These are phyloP conservation scores for Ophion ventricosus DNA, from an alignment of 2,888 invertebrate genomes.

Conservation along the genomic window DNA sequence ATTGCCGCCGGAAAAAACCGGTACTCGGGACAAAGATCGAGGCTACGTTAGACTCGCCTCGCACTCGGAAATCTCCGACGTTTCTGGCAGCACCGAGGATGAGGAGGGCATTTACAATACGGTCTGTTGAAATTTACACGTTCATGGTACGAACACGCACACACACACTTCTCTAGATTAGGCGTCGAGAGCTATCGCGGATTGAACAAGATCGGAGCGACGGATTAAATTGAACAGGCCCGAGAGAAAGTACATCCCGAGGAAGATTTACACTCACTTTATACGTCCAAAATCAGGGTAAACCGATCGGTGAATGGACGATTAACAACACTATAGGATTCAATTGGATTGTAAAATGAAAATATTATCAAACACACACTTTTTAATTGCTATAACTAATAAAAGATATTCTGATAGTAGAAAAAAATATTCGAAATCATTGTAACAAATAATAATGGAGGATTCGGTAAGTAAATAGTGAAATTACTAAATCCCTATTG, in stretches of 20 bases:
- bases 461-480: too few species aligned
- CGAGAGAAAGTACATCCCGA: constrained; percentile 57
- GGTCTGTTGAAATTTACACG: constrained; percentile 77
- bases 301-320: too few species aligned
- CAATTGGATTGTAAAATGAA: too few species aligned
- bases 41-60: constrained; percentile 80
- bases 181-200: constrained; percentile 13
- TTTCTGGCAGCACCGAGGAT: constrained; percentile 78
- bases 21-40: constrained; percentile 76
- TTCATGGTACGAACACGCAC: background rate
- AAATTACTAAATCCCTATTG: too few species aligned
- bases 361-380: too few species aligned
- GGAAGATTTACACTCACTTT: constrained; percentile 62
- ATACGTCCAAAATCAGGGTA: too few species aligned
- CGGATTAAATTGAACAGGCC: background rate
- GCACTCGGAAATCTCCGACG: constrained; percentile 79
- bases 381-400: too few species aligned
- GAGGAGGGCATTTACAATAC: constrained; percentile 83
- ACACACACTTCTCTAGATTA: constrained; percentile 1
- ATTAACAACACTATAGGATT: too few species aligned
- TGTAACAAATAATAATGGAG: too few species aligned
- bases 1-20: constrained; percentile 66
- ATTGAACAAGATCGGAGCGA: background rate
- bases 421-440: too few species aligned
- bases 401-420: too few species aligned